These are phyloP conservation scores for Ditylenchus weischeri DNA, from an alignment of 2,888 invertebrate genomes.

Conservation along the genomic window DNA sequence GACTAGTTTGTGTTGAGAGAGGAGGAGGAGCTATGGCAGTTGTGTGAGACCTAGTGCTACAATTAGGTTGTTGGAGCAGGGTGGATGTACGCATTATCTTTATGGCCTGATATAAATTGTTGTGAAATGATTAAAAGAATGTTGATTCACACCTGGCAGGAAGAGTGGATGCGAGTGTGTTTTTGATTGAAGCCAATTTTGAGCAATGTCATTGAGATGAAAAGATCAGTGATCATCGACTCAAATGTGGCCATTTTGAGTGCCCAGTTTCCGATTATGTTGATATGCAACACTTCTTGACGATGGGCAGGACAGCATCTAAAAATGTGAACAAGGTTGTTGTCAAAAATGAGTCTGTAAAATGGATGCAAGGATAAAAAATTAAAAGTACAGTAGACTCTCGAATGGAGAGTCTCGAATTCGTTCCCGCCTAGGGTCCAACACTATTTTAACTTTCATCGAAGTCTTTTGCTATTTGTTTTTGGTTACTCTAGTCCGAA, in stretches of 20 bases:
- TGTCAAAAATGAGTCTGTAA: too few relatives aligned
- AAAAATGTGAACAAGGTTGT: neutral
- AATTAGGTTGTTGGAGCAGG: neutral
- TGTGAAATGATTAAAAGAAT: neutral
- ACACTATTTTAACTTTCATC: too few relatives aligned
- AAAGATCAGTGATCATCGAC: constrained; percentile 47
- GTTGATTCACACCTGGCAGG: neutral
- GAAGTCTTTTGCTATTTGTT: too few relatives aligned
- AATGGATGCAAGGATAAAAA: too few relatives aligned
- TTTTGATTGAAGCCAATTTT: constrained; percentile 38
- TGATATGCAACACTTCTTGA: constrained; percentile 18
- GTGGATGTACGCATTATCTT: constrained; percentile 1
- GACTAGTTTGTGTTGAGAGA: neutral
- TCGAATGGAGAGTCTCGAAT: too few relatives aligned
- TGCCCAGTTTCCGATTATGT: constrained; percentile 27
- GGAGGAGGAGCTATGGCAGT: neutral
- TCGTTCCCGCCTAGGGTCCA: too few relatives aligned
- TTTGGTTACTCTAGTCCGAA: too few relatives aligned
- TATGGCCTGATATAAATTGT: constrained; percentile 1
- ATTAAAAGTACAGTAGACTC: too few relatives aligned
- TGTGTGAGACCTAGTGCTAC: neutral
- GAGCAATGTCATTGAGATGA: constrained; percentile 46
- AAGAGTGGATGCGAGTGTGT: constrained; percentile 23
- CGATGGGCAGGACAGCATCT: constrained; percentile 14
- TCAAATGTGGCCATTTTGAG: constrained; percentile 41